These are phyloP conservation scores for Isotomurus palustris DNA, from an alignment of 2,888 invertebrate species.

Conservation along the genomic window DNA sequence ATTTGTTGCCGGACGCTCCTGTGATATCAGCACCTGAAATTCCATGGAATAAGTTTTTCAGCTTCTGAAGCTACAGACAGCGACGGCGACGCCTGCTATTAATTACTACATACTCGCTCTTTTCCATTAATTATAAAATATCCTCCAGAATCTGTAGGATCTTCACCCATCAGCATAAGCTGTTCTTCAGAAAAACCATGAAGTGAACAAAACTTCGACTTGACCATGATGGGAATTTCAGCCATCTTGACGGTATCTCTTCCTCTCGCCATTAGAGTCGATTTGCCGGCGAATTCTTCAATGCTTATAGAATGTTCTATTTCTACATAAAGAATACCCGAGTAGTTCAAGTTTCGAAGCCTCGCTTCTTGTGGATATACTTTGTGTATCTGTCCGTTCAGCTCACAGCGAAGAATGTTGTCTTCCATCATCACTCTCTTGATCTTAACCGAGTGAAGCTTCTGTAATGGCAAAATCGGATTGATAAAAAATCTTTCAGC, in stretches of 20 bases:
- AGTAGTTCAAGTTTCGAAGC: slow-evolving; percentile 57
- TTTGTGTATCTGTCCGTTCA: slow-evolving; percentile 8
- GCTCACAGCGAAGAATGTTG: background rate
- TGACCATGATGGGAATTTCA: slow-evolving; percentile 60
- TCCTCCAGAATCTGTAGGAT: slow-evolving; percentile 60
- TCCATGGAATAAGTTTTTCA: slow-evolving; percentile 2
- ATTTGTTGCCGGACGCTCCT: slow-evolving; percentile 62
- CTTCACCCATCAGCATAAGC: slow-evolving; percentile 58
- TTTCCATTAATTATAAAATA: slow-evolving; percentile 63
- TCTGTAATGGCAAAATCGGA: slow-evolving; percentile 9
- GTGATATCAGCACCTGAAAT: slow-evolving; percentile 57
- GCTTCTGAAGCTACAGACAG: background rate
- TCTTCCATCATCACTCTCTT: background rate
- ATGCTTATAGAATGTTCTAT: slow-evolving; percentile 56
- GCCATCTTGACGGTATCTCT: slow-evolving; percentile 23
- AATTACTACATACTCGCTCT: slow-evolving; percentile 52
- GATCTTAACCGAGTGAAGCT: slow-evolving; percentile 4
- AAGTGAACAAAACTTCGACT: slow-evolving; percentile 58
- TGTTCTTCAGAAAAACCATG: slow-evolving; percentile 51
- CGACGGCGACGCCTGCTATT: background rate
- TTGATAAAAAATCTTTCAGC: background rate
- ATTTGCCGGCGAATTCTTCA: slow-evolving; percentile 56
- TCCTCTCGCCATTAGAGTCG: background rate
- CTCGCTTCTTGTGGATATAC: slow-evolving; percentile 61
- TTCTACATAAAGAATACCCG: slow-evolving; percentile 59